Base-by-base conservation (phyloP, 1,140 invertebrate species). In the Drosophila watanabei region DNA sequence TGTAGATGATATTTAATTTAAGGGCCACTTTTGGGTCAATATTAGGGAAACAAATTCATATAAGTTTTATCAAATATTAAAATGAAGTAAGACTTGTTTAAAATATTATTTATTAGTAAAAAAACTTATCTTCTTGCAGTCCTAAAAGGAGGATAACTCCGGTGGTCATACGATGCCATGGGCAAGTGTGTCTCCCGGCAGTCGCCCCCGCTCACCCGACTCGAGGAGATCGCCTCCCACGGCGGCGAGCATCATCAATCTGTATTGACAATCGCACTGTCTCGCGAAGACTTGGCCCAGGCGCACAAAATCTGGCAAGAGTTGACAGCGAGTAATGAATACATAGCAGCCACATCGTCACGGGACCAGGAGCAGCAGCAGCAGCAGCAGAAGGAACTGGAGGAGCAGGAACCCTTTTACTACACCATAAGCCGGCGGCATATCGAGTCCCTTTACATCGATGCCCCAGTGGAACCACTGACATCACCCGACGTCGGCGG, bases 131-230 rank as follows among this genome's bases (percentile, higher is more conserved):
- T 51, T 3, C 9, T 51, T 30, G 2, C 16, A 51, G 28, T 11
- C 4, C 48, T 30, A 1, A 24, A 24, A 46, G 61, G 43, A 48
- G 28, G 3, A 43, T 43, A 8, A 43, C 46, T 39, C 33, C 37
- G 48, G 7, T 20, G 35, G 37, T 10, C 13, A 72, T 35, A 37
- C 28, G 59, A 72, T 64, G 75, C 83, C 72, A 93, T 93, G 92
- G 92, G 92, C 82, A 93, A 93, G 92, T 93, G 92, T 80, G 82
- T 93, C 49, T 93, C 92, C 30, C 79, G 85, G 49, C 85, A 88
- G 75, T 63, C 83, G 33, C 33, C 63, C 14, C 62, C 39, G 75
- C 82, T 68, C 37, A 57, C 48, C 35, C 20, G 35, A 6, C 43
- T 68, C 20, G 33, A 56, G 13, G 62, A 48, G 57, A 30, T 69